phyloP scores from a whole-genome alignment of 2,888 invertebrate species.

The Opisthograptis luteolata region DNA sequence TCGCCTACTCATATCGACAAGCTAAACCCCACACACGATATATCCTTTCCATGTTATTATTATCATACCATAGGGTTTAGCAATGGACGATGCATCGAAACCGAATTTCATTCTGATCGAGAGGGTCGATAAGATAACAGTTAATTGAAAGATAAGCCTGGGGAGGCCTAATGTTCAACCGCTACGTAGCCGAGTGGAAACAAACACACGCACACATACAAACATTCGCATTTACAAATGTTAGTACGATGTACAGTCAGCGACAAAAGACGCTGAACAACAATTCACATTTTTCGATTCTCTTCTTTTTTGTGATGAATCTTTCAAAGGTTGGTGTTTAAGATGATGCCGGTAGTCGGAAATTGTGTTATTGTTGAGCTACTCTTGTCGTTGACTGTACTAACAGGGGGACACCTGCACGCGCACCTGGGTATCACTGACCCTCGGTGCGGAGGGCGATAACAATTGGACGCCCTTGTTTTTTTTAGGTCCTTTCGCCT shows the following conservation, averaged over 20 bases:
- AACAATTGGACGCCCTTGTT: slow-evolving; percentile 11
- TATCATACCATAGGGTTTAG: slow-evolving; percentile 8
- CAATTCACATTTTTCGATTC: no score
- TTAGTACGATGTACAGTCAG: no score
- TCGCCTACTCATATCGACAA: no score
- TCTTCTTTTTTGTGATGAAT: no score
- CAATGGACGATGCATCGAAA: slow-evolving; percentile 15
- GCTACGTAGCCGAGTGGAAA: no score
- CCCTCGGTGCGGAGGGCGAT: slow-evolving; percentile 6
- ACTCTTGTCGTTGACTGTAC: no score
- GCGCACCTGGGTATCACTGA: slow-evolving; percentile 14
- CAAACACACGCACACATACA: no score
- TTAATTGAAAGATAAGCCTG: slow-evolving; percentile 26
- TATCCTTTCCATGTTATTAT: slow-evolving; percentile 7
- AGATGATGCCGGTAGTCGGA: no score
- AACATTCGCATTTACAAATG: no score
- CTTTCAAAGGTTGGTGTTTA: no score
- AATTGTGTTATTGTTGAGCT: no score
- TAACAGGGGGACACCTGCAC: slow-evolving; percentile 20
- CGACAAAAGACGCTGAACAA: no score
- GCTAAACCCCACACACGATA: slow-evolving; percentile 5
- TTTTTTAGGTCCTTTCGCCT: slow-evolving; percentile 19
- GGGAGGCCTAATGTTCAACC: neutral
- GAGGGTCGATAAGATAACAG: slow-evolving; percentile 17
- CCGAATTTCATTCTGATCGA: slow-evolving; percentile 16